These are phyloP conservation scores for Centropyge bicolor DNA, from an alignment of 2,797 vertebrate species.

Conservation along the genomic window DNA sequence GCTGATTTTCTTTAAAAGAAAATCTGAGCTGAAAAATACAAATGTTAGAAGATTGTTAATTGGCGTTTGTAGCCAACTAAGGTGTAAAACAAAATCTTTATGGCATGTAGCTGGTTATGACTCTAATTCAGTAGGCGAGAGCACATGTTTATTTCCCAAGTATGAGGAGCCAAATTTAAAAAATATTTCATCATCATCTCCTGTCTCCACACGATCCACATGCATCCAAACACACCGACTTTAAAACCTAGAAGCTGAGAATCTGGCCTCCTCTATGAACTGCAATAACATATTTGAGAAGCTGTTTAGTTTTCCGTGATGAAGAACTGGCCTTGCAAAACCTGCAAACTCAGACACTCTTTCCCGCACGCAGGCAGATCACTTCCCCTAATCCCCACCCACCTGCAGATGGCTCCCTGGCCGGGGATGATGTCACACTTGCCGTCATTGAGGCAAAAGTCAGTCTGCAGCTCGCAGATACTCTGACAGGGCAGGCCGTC, in stretches of 20 bases:
- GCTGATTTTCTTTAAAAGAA: neutral
- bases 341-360: conserved; percentile 35
- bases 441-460: conserved; percentile 97
- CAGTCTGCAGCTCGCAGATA: conserved; percentile 91
- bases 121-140: conserved; percentile 1
- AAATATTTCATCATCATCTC: neutral
- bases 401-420: conserved; percentile 98
- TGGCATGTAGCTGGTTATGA: conserved; percentile 10
- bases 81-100: conserved; percentile 16
- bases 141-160: neutral
- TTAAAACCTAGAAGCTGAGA: neutral
- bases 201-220: neutral
- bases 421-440: conserved; percentile 97
- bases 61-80: conserved; percentile 26
- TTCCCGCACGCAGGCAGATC: conserved; percentile 15
- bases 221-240: neutral
- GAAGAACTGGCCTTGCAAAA: conserved; percentile 19
- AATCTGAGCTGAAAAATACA: conserved; percentile 12
- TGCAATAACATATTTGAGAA: conserved; percentile 14
- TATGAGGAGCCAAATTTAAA: neutral
- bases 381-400: conserved; percentile 63
- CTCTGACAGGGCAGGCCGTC: conserved; percentile 94
- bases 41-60: conserved; percentile 15
- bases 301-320: conserved; percentile 30
- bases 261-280: neutral